phyloP scores from a whole-genome alignment of 2,113 vertebrate species.

The Oryzias melastigma region DNA sequence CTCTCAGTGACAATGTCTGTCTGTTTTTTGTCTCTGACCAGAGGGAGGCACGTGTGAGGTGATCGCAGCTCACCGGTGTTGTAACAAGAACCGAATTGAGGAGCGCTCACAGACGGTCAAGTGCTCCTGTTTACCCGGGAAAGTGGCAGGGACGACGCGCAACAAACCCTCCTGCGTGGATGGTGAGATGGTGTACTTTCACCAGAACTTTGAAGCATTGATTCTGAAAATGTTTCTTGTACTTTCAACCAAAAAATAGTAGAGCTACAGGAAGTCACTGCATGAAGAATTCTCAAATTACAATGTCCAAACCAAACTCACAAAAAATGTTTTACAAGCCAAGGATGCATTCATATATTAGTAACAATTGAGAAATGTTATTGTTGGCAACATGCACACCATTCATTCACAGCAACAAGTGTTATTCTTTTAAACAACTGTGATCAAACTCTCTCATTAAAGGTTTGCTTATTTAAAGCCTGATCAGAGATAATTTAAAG shows the following conservation, averaged over 20 bases:
- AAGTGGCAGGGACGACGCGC: constrained; percentile 97
- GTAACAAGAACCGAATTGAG: constrained; percentile 99
- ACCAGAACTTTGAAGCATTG: too few relatives aligned
- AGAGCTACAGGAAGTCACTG: too few relatives aligned
- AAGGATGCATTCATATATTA: too few relatives aligned
- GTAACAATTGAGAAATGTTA: too few relatives aligned
- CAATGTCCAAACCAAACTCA: too few relatives aligned
- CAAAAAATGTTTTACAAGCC: too few relatives aligned
- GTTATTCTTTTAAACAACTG: too few relatives aligned
- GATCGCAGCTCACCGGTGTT: constrained; percentile 97
- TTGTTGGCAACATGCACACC: too few relatives aligned
- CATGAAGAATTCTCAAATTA: too few relatives aligned
- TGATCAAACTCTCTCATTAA: not conserved
- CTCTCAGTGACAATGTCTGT: constrained; percentile 16
- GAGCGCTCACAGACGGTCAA: constrained; percentile 99
- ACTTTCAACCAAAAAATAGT: too few relatives aligned
- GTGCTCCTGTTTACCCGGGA: constrained; percentile 98
- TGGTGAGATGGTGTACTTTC: constrained; percentile 78
- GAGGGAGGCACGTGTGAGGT: constrained; percentile 99
- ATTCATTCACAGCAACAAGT: too few relatives aligned
- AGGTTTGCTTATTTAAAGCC: not conserved
- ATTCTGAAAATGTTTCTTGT: too few relatives aligned
- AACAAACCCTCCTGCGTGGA: constrained; percentile 99
- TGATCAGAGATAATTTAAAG: not conserved
- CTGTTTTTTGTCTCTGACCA: constrained; percentile 73